phyloP scores from a whole-genome alignment of 1,140 invertebrate species.

The Thalassaphorura encarpata region DNA sequence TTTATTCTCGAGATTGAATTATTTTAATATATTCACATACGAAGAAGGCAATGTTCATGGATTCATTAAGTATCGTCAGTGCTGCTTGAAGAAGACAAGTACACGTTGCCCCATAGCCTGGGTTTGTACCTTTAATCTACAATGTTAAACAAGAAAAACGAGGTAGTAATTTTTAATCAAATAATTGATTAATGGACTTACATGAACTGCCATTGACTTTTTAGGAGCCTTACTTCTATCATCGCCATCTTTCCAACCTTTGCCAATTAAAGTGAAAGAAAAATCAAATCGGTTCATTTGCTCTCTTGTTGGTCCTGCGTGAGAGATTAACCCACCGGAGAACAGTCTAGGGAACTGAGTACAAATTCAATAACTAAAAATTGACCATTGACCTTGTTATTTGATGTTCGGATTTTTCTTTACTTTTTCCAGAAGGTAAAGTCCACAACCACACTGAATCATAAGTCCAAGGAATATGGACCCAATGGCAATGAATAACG shows the following conservation, averaged over 20 bases:
- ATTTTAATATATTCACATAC: conserved; percentile 41
- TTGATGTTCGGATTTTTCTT: conserved; percentile 34
- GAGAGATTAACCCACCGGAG: conserved; percentile 54
- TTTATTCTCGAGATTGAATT: not conserved
- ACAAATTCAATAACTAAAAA: not conserved
- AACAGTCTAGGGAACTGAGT: conserved; percentile 56
- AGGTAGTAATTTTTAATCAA: too few species aligned
- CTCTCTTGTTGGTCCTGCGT: conserved; percentile 52
- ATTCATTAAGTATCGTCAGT: conserved; percentile 64
- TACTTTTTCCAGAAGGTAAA: conserved; percentile 53
- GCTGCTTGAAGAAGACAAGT: conserved; percentile 57
- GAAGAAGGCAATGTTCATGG: conserved; percentile 55
- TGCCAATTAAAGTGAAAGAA: conserved; percentile 55
- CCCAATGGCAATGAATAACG: conserved; percentile 45
- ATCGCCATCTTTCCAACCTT: conserved; percentile 61
- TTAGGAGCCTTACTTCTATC: conserved; percentile 45
- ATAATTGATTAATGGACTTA: too few species aligned
- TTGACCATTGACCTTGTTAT: too few species aligned
- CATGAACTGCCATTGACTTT: conserved; percentile 52
- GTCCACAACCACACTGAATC: conserved; percentile 50
- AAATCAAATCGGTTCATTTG: conserved; percentile 53
- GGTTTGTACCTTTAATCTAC: conserved; percentile 50
- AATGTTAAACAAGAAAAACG: too few species aligned
- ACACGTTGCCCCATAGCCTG: conserved; percentile 74
- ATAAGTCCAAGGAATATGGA: conserved; percentile 53